Percentiles rank a stretch among this genome's conserved stretches.
Evolutionary conservation across 1,140 invertebrate species (phyloP).

Genomic region (Leucophenga varia): DNA sequence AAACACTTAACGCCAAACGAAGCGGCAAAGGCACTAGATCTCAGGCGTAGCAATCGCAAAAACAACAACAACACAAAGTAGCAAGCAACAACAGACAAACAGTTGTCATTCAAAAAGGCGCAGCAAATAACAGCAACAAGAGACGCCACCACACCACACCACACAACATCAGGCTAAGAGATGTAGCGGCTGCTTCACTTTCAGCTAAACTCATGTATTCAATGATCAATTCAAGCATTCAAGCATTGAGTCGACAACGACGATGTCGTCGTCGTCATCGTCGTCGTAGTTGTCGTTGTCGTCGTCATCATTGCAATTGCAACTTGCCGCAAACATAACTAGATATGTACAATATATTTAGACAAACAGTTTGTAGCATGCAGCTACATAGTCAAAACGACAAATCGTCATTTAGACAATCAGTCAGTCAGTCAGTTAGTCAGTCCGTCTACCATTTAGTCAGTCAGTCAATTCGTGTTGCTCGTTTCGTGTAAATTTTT

Average conservation of each 20-base stretch:
- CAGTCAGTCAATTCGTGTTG: background rate
- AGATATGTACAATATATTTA: too few species aligned
- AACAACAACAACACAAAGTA: background rate
- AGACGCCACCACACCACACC: background rate
- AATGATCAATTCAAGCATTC: background rate
- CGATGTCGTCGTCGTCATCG: background rate
- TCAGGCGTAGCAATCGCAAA: background rate
- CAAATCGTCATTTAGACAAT: background rate
- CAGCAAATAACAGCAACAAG: background rate
- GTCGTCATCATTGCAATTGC: background rate
- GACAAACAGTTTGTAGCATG: too few species aligned
- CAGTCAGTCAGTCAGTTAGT: background rate
- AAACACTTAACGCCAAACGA: background rate
- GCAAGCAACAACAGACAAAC: background rate
- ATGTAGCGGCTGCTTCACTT: background rate
- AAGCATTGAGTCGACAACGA: background rate
- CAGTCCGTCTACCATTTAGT: background rate
- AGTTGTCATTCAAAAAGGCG: background rate
- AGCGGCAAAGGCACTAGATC: background rate
- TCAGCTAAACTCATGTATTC: background rate
- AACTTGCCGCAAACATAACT: too few species aligned
- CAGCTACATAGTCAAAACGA: too few species aligned
- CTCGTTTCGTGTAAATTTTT: constrained; percentile 14
- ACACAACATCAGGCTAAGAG: background rate
- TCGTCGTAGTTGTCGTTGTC: background rate